Evolutionary conservation across 2,888 invertebrate genomes (phyloP).

Genomic region (Heteropelma amictum): DNA sequence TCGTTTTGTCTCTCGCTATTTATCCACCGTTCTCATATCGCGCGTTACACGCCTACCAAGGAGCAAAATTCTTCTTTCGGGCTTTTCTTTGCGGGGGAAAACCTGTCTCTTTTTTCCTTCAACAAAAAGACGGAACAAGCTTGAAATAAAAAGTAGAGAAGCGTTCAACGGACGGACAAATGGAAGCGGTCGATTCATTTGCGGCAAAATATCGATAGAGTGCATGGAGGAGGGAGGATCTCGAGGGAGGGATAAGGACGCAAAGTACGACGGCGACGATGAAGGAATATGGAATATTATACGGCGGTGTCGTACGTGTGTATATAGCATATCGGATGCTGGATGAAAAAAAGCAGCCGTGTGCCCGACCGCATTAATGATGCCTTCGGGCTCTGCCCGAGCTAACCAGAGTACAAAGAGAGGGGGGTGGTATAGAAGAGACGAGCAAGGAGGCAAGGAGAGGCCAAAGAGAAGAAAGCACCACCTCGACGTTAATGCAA

Average conservation of each 20-base stretch:
- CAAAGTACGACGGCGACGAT: constrained; percentile 32
- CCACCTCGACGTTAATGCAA: constrained; percentile 62
- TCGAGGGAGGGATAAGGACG: constrained; percentile 22
- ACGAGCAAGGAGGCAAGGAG: constrained; percentile 14
- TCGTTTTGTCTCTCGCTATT: constrained; percentile 1
- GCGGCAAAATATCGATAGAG: constrained; percentile 20
- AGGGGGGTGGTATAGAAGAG: constrained; percentile 23
- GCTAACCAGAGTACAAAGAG: constrained; percentile 39
- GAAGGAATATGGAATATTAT: constrained; percentile 53
- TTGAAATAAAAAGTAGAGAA: too few species aligned
- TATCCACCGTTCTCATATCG: not conserved
- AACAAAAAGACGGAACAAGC: not conserved
- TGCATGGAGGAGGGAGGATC: constrained; percentile 4
- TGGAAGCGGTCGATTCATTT: too few species aligned
- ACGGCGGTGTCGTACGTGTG: constrained; percentile 24
- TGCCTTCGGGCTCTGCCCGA: constrained; percentile 67
- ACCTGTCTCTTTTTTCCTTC: too few species aligned
- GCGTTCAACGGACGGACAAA: too few species aligned
- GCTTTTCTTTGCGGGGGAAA: too few species aligned
- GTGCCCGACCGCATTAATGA: constrained; percentile 69
- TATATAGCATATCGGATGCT: too few species aligned
- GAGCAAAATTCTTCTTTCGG: not conserved
- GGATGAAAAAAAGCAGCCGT: too few species aligned
- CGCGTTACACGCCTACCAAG: too few species aligned
- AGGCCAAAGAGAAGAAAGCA: constrained; percentile 40